These are phyloP conservation scores for Tetramorium simillimum DNA, from an alignment of 1,140 invertebrate genomes.

Conservation along the genomic window DNA sequence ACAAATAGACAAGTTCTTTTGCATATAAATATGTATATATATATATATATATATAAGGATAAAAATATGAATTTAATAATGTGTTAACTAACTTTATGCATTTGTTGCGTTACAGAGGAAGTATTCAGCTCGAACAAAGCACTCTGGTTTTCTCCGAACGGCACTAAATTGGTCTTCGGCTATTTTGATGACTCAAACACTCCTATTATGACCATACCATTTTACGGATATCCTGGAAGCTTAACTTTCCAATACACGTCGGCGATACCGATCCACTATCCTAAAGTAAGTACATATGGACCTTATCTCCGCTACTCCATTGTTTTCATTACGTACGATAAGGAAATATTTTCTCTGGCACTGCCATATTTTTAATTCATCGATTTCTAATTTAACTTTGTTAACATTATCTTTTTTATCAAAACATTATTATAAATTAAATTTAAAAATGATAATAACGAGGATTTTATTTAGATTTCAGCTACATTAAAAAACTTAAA, in stretches of 20 bases:
- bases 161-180: slow-evolving; percentile 92
- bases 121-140: slow-evolving; percentile 94
- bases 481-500: background rate
- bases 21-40: too few species aligned
- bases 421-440: background rate
- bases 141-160: slow-evolving; percentile 95
- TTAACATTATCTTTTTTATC: background rate
- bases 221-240: slow-evolving; percentile 87
- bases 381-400: background rate
- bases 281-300: slow-evolving; percentile 88
- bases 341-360: background rate
- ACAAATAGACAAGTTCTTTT: too few species aligned
- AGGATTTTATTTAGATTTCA: background rate
- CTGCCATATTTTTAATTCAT: background rate
- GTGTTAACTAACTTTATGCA: background rate
- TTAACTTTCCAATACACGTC: slow-evolving; percentile 87
- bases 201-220: slow-evolving; percentile 87
- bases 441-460: background rate
- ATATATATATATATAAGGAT: background rate
- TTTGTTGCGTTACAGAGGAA: slow-evolving; percentile 91
- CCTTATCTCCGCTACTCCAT: background rate
- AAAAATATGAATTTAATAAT: background rate
- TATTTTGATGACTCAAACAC: slow-evolving; percentile 92
- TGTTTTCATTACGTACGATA: background rate
- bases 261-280: slow-evolving; percentile 91